Conservation (phyloP, 2,113 vertebrate genomes). For the Polypterus bichir region DNA sequence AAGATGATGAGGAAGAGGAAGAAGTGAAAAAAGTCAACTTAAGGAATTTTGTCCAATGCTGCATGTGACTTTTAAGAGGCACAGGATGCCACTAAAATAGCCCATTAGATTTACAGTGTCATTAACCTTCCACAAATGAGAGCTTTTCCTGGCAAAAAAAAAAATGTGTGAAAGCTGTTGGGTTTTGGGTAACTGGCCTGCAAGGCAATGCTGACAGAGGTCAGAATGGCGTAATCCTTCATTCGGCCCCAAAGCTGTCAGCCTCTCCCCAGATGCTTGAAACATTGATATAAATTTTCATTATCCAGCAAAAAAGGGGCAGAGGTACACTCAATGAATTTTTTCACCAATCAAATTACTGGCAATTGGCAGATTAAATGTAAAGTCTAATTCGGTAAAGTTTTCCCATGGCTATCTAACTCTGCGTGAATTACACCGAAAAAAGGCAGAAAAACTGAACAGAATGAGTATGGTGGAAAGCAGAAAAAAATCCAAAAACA, state of each 20-base stretch:
- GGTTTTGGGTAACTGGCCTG: slow-evolving; percentile 67
- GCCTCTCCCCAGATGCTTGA: slow-evolving; percentile 68
- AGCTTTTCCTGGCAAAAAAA: slow-evolving; percentile 33
- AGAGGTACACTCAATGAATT: slow-evolving; percentile 74
- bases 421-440: slow-evolving; percentile 39
- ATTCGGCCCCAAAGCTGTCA: slow-evolving; percentile 77
- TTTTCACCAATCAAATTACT: slow-evolving; percentile 74
- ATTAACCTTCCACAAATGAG: slow-evolving; percentile 59
- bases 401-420: slow-evolving; percentile 70
- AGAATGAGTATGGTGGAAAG: slow-evolving; percentile 38
- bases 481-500: slow-evolving; percentile 26
- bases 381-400: slow-evolving; percentile 72
- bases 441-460: slow-evolving; percentile 41
- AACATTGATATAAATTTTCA: slow-evolving; percentile 77
- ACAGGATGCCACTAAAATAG: slow-evolving; percentile 65
- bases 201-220: slow-evolving; percentile 72
- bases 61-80: slow-evolving; percentile 58
- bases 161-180: slow-evolving; percentile 48
- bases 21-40: neutral
- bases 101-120: slow-evolving; percentile 69
- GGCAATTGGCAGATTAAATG: slow-evolving; percentile 63
- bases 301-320: slow-evolving; percentile 65
- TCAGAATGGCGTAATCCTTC: slow-evolving; percentile 76
- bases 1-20: neutral
- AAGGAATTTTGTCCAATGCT: slow-evolving; percentile 24